Evolutionary conservation across 2,888 invertebrate species (phyloP).

Genomic region (Pterostichus niger): DNA sequence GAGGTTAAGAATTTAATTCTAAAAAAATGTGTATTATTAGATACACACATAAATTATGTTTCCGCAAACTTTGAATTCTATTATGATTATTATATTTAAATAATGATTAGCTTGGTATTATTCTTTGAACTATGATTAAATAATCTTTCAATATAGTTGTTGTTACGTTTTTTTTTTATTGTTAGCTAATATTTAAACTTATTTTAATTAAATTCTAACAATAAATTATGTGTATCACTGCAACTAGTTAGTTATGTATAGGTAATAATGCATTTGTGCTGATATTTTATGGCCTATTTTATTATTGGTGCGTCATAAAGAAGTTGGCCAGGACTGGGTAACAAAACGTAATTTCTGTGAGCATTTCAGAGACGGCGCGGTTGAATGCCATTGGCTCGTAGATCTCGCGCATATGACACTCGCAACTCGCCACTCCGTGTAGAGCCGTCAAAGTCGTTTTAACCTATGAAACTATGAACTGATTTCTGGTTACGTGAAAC

Average conservation of each 20-base stretch:
- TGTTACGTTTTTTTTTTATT: not conserved
- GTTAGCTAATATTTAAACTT: not conserved
- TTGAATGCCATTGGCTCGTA: not conserved
- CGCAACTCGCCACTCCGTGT: not conserved
- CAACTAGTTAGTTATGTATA: not conserved
- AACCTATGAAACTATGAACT: conserved; percentile 63
- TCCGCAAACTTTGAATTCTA: not conserved
- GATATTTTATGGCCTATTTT: not conserved
- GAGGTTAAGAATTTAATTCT: conserved; percentile 16
- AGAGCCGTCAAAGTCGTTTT: conserved; percentile 43
- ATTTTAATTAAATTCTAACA: not conserved
- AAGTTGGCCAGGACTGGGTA: not conserved
- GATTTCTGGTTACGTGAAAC: conserved; percentile 46
- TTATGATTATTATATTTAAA: not conserved
- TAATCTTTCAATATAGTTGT: not conserved
- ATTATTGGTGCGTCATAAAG: not conserved
- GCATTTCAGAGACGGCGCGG: conserved; percentile 1
- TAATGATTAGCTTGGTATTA: not conserved
- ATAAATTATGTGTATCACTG: not conserved
- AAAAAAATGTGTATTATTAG: not conserved
- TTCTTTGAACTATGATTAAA: not conserved
- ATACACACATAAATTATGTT: not conserved
- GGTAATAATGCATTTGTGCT: not conserved
- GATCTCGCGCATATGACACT: conserved; percentile 15
- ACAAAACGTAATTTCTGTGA: conserved; percentile 1